phyloP scores from a whole-genome alignment of 2,888 invertebrate species.

The Erpobdella octoculata region DNA sequence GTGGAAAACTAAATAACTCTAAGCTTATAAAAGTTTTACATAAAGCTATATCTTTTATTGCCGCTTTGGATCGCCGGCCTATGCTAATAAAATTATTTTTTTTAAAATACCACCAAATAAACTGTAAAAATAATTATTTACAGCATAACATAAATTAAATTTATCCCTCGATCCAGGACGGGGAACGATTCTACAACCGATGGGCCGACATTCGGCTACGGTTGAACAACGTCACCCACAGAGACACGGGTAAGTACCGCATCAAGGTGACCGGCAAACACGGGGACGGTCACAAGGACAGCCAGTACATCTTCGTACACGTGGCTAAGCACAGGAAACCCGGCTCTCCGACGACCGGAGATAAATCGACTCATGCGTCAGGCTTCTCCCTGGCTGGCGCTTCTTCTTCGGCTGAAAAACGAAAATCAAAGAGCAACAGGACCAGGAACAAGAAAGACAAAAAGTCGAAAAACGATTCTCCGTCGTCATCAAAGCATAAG shows the following conservation, averaged over 20 bases:
- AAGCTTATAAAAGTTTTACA: too few species aligned
- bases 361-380: too few species aligned
- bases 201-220: constrained; percentile 37
- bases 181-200: constrained; percentile 31
- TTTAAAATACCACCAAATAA: too few species aligned
- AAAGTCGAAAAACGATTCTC: not conserved
- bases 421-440: too few species aligned
- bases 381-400: too few species aligned
- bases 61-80: too few species aligned
- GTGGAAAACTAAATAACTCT: too few species aligned
- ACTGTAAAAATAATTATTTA: not conserved
- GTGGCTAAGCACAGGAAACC: too few species aligned
- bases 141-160: not conserved
- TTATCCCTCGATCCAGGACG: not conserved
- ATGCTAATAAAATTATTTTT: not conserved
- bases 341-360: too few species aligned
- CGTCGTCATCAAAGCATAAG: too few species aligned
- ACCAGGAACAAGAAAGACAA: not conserved
- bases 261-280: constrained; percentile 31
- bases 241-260: constrained; percentile 36
- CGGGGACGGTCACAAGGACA: constrained; percentile 24
- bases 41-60: too few species aligned
- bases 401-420: too few species aligned
- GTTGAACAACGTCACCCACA: constrained; percentile 35
- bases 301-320: not conserved